These are phyloP conservation scores for Xylota sylvarum DNA, from an alignment of 2,888 invertebrate species.

Conservation along the genomic window DNA sequence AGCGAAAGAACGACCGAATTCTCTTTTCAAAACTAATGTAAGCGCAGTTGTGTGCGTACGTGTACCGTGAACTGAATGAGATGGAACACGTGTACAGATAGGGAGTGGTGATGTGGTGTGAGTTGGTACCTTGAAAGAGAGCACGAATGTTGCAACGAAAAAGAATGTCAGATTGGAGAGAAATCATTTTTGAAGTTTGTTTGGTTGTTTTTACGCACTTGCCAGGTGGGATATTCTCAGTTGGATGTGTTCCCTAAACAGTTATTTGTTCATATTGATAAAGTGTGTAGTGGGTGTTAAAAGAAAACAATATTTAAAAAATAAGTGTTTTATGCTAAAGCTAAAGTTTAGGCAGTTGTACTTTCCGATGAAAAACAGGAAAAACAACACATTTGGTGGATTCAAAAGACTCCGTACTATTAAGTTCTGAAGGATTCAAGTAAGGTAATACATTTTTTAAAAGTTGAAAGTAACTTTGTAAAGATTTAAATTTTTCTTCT, in stretches of 20 bases:
- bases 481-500: too few relatives aligned
- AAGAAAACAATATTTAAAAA: too few relatives aligned
- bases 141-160: conserved; percentile 35
- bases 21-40: conserved; percentile 73
- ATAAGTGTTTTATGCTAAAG: too few relatives aligned
- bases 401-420: too few relatives aligned
- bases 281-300: not conserved
- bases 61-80: conserved; percentile 51
- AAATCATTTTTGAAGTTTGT: conserved; percentile 49
- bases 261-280: not conserved
- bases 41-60: conserved; percentile 39
- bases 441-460: too few relatives aligned
- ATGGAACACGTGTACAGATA: conserved; percentile 63
- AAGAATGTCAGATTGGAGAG: conserved; percentile 64
- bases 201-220: conserved; percentile 51
- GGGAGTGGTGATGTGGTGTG: conserved; percentile 19
- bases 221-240: conserved; percentile 32
- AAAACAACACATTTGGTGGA: too few relatives aligned
- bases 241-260: conserved; percentile 22
- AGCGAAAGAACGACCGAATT: conserved; percentile 67
- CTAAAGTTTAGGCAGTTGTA: too few relatives aligned
- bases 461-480: too few relatives aligned
- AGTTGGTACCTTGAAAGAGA: conserved; percentile 42
- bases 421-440: too few relatives aligned
- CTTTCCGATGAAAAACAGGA: too few relatives aligned